These are phyloP conservation scores for Cossypha dichroa DNA, from an alignment of 2,797 vertebrate genomes.

Conservation along the genomic window DNA sequence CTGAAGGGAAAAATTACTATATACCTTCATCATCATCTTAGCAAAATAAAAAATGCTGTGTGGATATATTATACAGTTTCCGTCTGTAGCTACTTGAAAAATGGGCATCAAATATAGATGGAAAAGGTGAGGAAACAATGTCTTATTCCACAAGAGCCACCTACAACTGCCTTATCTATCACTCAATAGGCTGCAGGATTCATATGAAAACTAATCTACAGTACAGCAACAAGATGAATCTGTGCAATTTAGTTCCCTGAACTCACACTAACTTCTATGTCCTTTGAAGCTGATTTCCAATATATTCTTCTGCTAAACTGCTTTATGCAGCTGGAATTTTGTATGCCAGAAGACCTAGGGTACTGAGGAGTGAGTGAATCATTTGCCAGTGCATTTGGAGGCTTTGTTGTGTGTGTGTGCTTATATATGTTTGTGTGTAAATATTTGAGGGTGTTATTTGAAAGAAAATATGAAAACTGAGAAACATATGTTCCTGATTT, in stretches of 20 bases:
- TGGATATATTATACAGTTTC: neutral
- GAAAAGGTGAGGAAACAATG: neutral
- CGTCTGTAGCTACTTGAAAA: neutral
- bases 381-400: neutral
- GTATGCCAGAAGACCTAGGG: neutral
- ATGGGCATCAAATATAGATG: neutral
- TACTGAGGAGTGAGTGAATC: neutral
- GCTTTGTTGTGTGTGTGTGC: neutral
- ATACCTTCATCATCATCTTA: neutral
- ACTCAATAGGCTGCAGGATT: neutral
- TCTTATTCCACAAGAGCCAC: neutral
- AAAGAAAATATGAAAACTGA: neutral
- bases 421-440: neutral
- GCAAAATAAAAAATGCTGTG: neutral
- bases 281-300: neutral
- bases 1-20: neutral
- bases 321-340: neutral
- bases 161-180: neutral
- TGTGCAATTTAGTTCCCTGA: neutral
- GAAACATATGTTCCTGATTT: neutral
- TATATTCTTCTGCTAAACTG: neutral
- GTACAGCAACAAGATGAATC: neutral
- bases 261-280: neutral
- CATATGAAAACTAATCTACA: neutral
- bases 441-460: neutral